phyloP scores from a whole-genome alignment of 2,888 invertebrate species.

The Corythucha ciliata region DNA sequence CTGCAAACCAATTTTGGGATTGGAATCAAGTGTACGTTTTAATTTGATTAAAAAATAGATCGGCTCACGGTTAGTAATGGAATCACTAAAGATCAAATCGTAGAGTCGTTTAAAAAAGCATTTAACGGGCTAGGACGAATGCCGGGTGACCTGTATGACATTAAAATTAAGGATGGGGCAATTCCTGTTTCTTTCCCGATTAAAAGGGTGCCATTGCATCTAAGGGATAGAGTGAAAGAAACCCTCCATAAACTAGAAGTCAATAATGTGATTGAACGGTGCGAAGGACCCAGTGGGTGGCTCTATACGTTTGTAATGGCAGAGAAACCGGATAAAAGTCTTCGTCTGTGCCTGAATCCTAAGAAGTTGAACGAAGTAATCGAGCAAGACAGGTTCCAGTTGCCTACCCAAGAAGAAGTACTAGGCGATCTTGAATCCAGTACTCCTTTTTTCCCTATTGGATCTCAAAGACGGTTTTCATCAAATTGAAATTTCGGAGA shows the following conservation, averaged over 20 bases:
- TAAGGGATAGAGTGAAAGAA: conserved; percentile 29
- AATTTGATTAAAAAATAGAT: conserved; percentile 2
- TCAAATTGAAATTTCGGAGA: conserved; percentile 33
- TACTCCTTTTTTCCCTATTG: conserved; percentile 23
- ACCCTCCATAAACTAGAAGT: conserved; percentile 31
- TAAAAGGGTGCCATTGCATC: conserved; percentile 29
- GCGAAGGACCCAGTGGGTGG: conserved; percentile 38
- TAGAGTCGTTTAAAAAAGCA: not conserved
- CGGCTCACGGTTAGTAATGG: not conserved
- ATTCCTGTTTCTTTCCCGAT: conserved; percentile 21
- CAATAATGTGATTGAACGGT: conserved; percentile 31
- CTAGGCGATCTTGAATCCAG: conserved; percentile 32
- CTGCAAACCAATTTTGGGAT: conserved; percentile 10
- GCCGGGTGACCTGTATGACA: conserved; percentile 28
- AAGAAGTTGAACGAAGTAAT: conserved; percentile 36
- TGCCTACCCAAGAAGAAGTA: conserved; percentile 37
- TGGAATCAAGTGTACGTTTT: conserved; percentile 3
- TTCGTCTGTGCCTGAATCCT: conserved; percentile 39
- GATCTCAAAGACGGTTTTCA: conserved; percentile 34
- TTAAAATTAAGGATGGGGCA: conserved; percentile 31
- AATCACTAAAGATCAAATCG: not conserved
- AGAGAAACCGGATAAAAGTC: conserved; percentile 37
- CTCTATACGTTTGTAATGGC: conserved; percentile 39
- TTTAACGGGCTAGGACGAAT: conserved; percentile 11
- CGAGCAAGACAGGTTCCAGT: conserved; percentile 32